phyloP scores from a whole-genome alignment of 1,140 invertebrate genomes.

The Drosophila grimshawi region DNA sequence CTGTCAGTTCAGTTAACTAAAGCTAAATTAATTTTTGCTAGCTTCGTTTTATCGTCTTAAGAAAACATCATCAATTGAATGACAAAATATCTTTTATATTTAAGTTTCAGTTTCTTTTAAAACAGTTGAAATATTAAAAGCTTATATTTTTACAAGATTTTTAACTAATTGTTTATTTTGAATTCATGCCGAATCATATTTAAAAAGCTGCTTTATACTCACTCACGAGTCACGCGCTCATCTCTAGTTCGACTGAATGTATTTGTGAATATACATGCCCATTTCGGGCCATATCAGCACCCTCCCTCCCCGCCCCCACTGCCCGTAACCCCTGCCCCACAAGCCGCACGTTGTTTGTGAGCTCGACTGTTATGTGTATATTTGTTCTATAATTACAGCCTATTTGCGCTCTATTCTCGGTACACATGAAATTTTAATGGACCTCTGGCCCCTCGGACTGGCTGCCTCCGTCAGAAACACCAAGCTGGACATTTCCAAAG shows the following conservation, averaged over 20 bases:
- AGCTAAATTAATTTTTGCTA: no score
- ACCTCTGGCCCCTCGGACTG: slow-evolving; percentile 25
- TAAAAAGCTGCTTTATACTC: neutral
- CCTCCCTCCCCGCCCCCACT: neutral
- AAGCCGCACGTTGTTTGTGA: neutral
- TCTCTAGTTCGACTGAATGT: slow-evolving; percentile 32
- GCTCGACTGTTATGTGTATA: slow-evolving; percentile 50
- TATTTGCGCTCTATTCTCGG: slow-evolving; percentile 67
- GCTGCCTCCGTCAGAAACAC: neutral
- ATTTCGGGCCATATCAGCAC: slow-evolving; percentile 26
- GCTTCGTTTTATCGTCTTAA: no score
- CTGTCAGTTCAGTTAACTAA: no score
- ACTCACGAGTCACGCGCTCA: slow-evolving; percentile 10
- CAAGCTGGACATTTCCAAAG: slow-evolving; percentile 33
- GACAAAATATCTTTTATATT: no score
- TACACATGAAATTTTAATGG: slow-evolving; percentile 68
- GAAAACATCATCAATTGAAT: no score
- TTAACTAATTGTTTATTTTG: no score
- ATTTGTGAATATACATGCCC: slow-evolving; percentile 23
- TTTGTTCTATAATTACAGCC: slow-evolving; percentile 70
- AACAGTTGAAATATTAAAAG: no score
- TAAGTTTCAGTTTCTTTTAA: no score
- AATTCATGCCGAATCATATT: no score
- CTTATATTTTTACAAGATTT: no score
- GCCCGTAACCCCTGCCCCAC: neutral